phyloP scores from a whole-genome alignment of 2,797 vertebrate genomes.

The Pelochelys cantorii region DNA sequence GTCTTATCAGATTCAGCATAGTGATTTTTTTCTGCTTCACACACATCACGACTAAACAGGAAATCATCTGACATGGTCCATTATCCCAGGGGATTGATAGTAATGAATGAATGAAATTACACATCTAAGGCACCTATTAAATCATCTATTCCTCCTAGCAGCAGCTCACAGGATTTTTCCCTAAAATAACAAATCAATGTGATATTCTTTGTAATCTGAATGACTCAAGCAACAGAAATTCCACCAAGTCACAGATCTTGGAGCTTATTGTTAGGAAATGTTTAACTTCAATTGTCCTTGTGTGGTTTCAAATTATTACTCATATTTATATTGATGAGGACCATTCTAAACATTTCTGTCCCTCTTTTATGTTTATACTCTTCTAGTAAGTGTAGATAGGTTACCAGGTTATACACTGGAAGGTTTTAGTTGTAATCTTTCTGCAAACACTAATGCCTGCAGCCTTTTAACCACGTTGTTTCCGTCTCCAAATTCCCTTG shows the following conservation, averaged over 20 bases:
- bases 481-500: neutral
- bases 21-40: accelerated
- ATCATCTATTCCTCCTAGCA: slow-evolving; percentile 28
- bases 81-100: accelerated
- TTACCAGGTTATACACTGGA: neutral
- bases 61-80: neutral
- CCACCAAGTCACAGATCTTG: neutral
- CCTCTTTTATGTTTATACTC: neutral
- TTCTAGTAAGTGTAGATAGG: neutral
- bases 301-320: neutral
- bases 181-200: slow-evolving; percentile 16
- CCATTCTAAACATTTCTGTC: neutral
- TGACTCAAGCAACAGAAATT: slow-evolving; percentile 46
- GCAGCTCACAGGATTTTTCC: neutral
- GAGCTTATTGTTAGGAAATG: neutral
- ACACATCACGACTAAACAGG: accelerated
- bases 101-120: slow-evolving; percentile 37
- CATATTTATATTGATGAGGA: neutral
- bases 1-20: accelerated
- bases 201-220: neutral
- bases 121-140: neutral
- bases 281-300: neutral
- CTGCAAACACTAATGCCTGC: neutral
- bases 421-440: neutral
- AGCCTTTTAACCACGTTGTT: accelerated